phyloP scores from a whole-genome alignment of 1,140 invertebrate species.

The Drosophila teissieri region DNA sequence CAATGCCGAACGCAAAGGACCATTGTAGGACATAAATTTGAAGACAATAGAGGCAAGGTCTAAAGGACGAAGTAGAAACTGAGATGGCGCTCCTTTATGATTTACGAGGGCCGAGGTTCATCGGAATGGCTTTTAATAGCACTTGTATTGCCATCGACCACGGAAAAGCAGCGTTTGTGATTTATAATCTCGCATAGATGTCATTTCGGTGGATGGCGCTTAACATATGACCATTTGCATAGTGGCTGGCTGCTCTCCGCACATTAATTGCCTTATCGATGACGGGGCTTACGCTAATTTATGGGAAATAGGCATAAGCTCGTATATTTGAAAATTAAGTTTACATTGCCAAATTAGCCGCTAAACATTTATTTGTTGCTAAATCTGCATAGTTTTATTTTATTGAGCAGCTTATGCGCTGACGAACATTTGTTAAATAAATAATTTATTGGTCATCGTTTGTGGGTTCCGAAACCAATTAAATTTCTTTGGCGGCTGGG shows the following conservation, averaged over 20 bases:
- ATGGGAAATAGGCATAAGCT: constrained; percentile 12
- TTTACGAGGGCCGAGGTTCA: constrained; percentile 33
- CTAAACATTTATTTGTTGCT: neutral
- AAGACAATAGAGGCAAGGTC: constrained; percentile 15
- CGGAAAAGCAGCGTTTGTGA: constrained; percentile 16
- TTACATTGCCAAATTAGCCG: constrained; percentile 2
- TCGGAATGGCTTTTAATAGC: constrained; percentile 50
- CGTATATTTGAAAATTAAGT: neutral
- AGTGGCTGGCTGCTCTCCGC: constrained; percentile 3
- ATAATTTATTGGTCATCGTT: neutral
- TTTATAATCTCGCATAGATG: constrained; percentile 53
- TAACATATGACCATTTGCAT: constrained; percentile 36
- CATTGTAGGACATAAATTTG: constrained; percentile 50
- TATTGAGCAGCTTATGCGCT: neutral
- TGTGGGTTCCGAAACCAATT: too few relatives aligned
- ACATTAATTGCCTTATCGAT: constrained; percentile 15
- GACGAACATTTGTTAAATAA: neutral
- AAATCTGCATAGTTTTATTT: neutral
- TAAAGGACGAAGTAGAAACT: neutral
- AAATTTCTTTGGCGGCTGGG: too few relatives aligned
- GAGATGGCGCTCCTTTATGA: constrained; percentile 10
- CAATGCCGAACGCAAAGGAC: neutral
- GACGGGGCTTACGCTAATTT: constrained; percentile 33
- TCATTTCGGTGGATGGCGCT: constrained; percentile 28
- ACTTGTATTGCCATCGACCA: constrained; percentile 23